phyloP scores from a whole-genome alignment of 2,113 vertebrate species.

The Cebidichthys violaceus region DNA sequence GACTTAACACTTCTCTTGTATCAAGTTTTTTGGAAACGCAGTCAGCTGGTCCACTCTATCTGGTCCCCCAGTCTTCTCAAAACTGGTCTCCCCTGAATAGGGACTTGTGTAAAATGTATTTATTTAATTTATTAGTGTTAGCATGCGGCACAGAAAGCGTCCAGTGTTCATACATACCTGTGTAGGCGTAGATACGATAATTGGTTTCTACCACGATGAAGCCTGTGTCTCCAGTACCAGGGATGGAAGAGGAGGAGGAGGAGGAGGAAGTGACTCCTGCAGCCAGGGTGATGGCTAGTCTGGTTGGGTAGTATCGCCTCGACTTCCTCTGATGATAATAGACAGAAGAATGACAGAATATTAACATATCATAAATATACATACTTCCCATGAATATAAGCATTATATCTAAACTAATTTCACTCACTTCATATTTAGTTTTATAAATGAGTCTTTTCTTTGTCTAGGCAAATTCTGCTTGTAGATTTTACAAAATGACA shows the following conservation, averaged over 20 bases:
- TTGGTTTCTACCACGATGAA: constrained; percentile 94
- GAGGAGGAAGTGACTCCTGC: constrained; percentile 86
- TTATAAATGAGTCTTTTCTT: neutral
- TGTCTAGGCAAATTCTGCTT: neutral
- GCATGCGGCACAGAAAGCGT: neutral
- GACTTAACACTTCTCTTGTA: neutral
- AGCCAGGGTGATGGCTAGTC: constrained; percentile 91
- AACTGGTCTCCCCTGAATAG: neutral
- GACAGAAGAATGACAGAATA: neutral
- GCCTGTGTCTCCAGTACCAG: constrained; percentile 81
- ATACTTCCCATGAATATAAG: neutral
- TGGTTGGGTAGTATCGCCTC: constrained; percentile 91
- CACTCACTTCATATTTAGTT: neutral
- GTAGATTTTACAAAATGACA: too few species aligned
- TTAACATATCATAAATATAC: neutral
- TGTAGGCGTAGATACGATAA: constrained; percentile 93
- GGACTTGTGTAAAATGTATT: neutral
- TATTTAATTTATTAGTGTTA: neutral
- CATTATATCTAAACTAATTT: neutral
- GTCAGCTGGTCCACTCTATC: neutral
- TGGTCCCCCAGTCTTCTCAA: neutral
- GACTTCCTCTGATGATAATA: constrained; percentile 87
- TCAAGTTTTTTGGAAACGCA: neutral
- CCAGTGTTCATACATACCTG: constrained; percentile 79
- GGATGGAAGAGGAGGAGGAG: constrained; percentile 44